Base-by-base conservation (phyloP, 2,797 vertebrate genomes). In the Gallirallus australis region DNA sequence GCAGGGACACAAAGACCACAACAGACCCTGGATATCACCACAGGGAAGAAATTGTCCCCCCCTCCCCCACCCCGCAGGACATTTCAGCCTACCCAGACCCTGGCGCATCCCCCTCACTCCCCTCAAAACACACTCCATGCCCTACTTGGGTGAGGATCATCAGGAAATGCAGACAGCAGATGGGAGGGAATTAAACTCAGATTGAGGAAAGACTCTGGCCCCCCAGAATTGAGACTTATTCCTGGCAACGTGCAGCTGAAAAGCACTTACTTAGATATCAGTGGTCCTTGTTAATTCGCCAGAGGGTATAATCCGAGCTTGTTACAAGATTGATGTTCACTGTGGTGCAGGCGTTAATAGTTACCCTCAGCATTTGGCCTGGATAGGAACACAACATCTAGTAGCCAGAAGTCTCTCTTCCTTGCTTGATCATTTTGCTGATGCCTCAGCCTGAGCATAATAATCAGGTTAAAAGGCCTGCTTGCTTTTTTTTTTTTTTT, bases 131-230 rank as follows among this genome's bases (percentile, higher is more conserved):
- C 90, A 42, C 0, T 0, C 35, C 19, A 7, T 94, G 92, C 91
- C 97, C 97, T 98, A 97, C 97, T 97, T 98, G 98, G 93, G 90
- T 0, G 19, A 97, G 94, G 94, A 97, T 94, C 54, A 5, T 94
- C 95, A 13, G 95, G 94, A 97, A 97, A 97, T 66, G 84, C 95
- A 97, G 97, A 97, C 94, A 96, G 97, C 97, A 98, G 98, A 98
- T 98, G 98, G 98, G 83, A 96, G 84, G 90, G 97, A 97, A 98
- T 98, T 98, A 98, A 97, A 96, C 93, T 92, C 68, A 94, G 95
- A 97, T 81, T 96, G 95, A 97, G 81, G 94, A 97, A 89, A 96
- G 93, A 95, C 73, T 77, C 94, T 61, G 78, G 77, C 65, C 91
- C 95, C 92, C 85, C 94, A 97, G 33, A 94, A 94, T 0, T 95